These are phyloP conservation scores for Apaloderma vittatum DNA, from an alignment of 2,113 vertebrate species.

Conservation along the genomic window DNA sequence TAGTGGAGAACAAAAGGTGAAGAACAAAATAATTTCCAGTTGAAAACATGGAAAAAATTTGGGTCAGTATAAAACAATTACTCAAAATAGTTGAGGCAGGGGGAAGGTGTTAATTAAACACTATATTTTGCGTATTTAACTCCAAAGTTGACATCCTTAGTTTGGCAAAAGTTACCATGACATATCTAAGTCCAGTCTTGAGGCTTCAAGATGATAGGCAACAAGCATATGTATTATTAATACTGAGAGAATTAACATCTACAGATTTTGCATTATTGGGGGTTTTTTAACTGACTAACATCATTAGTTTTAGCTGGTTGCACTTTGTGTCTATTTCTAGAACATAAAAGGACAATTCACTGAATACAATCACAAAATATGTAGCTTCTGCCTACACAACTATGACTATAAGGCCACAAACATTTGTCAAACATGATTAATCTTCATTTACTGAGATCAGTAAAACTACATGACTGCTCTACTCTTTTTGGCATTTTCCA, in stretches of 20 bases:
- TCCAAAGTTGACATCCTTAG: not conserved
- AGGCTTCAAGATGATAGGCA: not conserved
- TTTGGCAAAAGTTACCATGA: not conserved
- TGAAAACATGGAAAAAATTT: not conserved
- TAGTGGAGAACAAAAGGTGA: not conserved
- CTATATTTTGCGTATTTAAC: not conserved
- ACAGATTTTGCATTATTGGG: not conserved
- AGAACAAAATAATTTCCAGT: not conserved
- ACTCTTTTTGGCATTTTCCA: slow-evolving; percentile 24
- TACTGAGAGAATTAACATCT: not conserved
- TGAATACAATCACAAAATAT: not conserved
- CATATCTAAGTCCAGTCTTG: not conserved
- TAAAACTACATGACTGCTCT: slow-evolving; percentile 19
- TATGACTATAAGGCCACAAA: not conserved
- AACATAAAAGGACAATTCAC: not conserved
- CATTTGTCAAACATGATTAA: slow-evolving; percentile 38
- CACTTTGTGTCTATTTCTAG: not conserved
- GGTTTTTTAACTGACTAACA: not conserved
- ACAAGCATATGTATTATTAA: not conserved
- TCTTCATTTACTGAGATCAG: slow-evolving; percentile 9
- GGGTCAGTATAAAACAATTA: not conserved
- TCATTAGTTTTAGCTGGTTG: not conserved
- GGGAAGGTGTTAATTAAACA: not conserved
- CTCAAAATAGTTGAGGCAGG: not conserved
- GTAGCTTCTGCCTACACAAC: not conserved